Base-by-base conservation (phyloP, 2,113 vertebrate genomes). In the Spizaetus ornatus region DNA sequence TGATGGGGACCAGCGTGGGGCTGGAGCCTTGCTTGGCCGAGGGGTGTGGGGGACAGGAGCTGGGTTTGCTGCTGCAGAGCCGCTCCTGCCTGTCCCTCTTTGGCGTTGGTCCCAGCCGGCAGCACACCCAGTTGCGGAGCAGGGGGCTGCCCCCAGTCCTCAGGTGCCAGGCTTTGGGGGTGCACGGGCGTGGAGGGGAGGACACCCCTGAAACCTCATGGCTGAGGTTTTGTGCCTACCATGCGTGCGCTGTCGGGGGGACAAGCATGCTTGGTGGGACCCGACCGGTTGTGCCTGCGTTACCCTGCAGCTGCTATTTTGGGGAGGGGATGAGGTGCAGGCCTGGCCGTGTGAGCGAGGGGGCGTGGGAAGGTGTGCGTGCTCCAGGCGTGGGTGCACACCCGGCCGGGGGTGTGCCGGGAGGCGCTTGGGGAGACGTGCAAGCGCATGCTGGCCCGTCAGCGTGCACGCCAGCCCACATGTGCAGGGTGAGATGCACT, bases 21-120 rank as follows among this genome's bases (percentile, higher is more conserved):
- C 59, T n/a, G 72, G 58, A 61, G 5, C 52, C 52, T 88, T 4
- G 2, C 27, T 86, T 3, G 7, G 20, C 42, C 0, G 0, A 25
- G 47, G 29, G 16, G 16, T 1, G 1, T 3, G 1, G 34, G 34
- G 29, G 16, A 38, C 42, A 23, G 32, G n/a, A 76, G 19, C 5
- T 0, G 34, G 7, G 13, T 12, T 7, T 73, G 23, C 27, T 82
- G 62, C 71, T 63, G n/a, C 27, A 32, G 67, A 72, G 48, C 61
- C 0, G 5, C 40, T 73, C 36, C 59, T 50, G 32, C 77, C 16
- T 50, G 8, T 50, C 38, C 18, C 29, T 69, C 13, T 50, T 63
- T 7, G 12, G 47, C 1, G 2, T 45, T 36, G 47, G 42, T 81
- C 43, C 25, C 29, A 69, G 43, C 32, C 3, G 29, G 73, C 40